Conservation (phyloP, 2,797 vertebrate genomes). For the Phrynocephalus vlangalii region DNA sequence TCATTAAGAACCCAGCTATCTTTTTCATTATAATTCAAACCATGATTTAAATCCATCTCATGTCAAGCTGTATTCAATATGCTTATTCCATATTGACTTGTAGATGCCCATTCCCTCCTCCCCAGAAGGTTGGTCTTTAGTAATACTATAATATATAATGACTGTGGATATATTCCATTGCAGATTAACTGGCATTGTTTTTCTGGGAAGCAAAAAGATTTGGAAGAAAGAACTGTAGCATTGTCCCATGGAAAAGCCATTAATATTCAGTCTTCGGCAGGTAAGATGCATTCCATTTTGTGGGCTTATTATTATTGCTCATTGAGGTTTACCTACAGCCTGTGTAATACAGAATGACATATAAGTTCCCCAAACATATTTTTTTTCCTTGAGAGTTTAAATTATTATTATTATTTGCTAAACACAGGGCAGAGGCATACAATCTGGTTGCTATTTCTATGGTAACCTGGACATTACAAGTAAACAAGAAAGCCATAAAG, state of each 20-base stretch:
- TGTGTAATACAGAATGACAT: slow-evolving; percentile 36
- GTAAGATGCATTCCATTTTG: slow-evolving; percentile 54
- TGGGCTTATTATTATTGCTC: slow-evolving; percentile 46
- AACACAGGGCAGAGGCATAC: slow-evolving; percentile 24
- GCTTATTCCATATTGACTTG: not conserved
- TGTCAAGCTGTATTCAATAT: not conserved
- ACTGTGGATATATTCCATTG: not conserved
- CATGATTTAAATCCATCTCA: not conserved
- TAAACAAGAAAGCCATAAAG: slow-evolving; percentile 6
- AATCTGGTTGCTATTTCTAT: slow-evolving; percentile 28
- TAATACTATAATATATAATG: not conserved
- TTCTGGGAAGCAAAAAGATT: slow-evolving; percentile 2
- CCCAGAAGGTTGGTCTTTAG: not conserved
- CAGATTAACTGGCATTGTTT: slow-evolving; percentile 21
- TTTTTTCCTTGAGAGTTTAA: slow-evolving; percentile 30
- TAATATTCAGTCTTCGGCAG: slow-evolving; percentile 51
- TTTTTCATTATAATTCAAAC: not conserved
- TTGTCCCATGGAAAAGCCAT: slow-evolving; percentile 50
- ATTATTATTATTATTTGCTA: slow-evolving; percentile 7
- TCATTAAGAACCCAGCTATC: not conserved
- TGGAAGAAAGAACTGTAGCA: slow-evolving; percentile 30
- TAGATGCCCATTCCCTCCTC: not conserved
- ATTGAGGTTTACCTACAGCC: slow-evolving; percentile 38
- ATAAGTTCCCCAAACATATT: slow-evolving; percentile 37
- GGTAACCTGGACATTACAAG: slow-evolving; percentile 14